A percentile compares a stretch with the other conserved stretches of the same genome.
phyloP scores from a whole-genome alignment of 2,888 invertebrate genomes.

The Octonoba sinensis region DNA sequence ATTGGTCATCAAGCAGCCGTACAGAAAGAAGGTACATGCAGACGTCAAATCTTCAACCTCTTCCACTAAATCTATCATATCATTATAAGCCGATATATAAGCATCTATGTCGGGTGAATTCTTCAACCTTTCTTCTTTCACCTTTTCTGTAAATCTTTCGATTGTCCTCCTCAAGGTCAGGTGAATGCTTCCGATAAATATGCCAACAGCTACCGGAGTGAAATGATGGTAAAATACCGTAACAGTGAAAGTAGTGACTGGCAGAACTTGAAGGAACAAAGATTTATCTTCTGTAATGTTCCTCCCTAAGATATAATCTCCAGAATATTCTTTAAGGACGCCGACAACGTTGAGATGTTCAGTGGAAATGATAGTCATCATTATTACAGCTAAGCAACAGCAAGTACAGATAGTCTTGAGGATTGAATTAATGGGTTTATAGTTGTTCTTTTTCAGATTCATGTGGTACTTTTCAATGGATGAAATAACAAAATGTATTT shows the following conservation, averaged over 20 bases:
- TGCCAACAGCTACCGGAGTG: conserved; percentile 2
- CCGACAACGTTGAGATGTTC: conserved; percentile 35
- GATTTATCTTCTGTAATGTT: conserved; percentile 8
- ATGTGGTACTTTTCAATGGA: conserved; percentile 22
- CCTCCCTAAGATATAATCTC: conserved; percentile 24
- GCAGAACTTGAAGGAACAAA: conserved; percentile 12
- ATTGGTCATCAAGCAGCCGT: conserved; percentile 40
- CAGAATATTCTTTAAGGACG: conserved; percentile 3
- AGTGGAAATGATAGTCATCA: conserved; percentile 9
- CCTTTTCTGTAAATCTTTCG: conserved; percentile 8
- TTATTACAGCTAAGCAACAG: neutral
- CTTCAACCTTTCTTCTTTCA: neutral
- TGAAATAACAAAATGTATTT: conserved; percentile 5
- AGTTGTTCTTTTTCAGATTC: neutral
- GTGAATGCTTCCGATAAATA: conserved; percentile 32
- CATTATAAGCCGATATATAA: conserved; percentile 22
- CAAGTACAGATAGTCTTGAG: neutral
- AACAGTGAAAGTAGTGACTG: neutral
- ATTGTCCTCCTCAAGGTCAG: conserved; percentile 32
- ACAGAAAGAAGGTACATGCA: conserved; percentile 29
- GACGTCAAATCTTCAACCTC: conserved; percentile 43
- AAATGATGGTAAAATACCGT: conserved; percentile 47
- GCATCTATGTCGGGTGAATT: conserved; percentile 2
- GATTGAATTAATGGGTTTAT: conserved; percentile 11
- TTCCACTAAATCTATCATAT: conserved; percentile 20